Percentiles rank a stretch among this genome's conserved stretches.
These are phyloP conservation scores for Semnornis frantzii DNA, from an alignment of 2,113 vertebrate species.

Conservation along the genomic window DNA sequence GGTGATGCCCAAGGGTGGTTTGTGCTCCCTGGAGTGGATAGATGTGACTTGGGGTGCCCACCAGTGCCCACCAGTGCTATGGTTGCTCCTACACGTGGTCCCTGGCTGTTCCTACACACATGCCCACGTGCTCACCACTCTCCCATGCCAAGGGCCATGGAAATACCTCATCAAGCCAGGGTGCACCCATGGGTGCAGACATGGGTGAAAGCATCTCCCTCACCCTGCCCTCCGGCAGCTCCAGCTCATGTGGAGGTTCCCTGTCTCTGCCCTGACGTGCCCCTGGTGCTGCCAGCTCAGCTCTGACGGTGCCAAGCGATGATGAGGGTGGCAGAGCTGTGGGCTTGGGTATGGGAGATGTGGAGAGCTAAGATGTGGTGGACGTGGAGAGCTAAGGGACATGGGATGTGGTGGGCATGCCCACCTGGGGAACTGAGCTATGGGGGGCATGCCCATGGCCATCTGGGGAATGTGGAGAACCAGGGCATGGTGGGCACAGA, in stretches of 20 bases:
- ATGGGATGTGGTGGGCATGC: too few species aligned
- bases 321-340: not conserved
- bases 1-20: too few species aligned
- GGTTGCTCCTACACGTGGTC: too few species aligned
- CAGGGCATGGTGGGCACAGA: too few species aligned
- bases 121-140: not conserved
- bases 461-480: not conserved
- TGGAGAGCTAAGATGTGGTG: too few species aligned
- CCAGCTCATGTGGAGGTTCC: not conserved
- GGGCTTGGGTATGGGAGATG: not conserved
- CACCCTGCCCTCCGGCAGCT: slow-evolving; percentile 26
- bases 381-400: too few species aligned
- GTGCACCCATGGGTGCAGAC: not conserved
- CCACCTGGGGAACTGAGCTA: too few species aligned
- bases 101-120: not conserved
- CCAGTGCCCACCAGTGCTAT: too few species aligned
- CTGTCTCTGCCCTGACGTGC: not conserved
- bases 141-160: not conserved
- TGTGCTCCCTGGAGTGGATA: too few species aligned
- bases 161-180: slow-evolving; percentile 12
- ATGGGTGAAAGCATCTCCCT: slow-evolving; percentile 20
- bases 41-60: too few species aligned
- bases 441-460: too few species aligned
- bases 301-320: not conserved
- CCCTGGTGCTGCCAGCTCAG: not conserved